Percentiles rank a stretch among this genome's conserved stretches.
phyloP scores from a whole-genome alignment of 2,797 vertebrate species.

The Pseudopleuronectes americanus region DNA sequence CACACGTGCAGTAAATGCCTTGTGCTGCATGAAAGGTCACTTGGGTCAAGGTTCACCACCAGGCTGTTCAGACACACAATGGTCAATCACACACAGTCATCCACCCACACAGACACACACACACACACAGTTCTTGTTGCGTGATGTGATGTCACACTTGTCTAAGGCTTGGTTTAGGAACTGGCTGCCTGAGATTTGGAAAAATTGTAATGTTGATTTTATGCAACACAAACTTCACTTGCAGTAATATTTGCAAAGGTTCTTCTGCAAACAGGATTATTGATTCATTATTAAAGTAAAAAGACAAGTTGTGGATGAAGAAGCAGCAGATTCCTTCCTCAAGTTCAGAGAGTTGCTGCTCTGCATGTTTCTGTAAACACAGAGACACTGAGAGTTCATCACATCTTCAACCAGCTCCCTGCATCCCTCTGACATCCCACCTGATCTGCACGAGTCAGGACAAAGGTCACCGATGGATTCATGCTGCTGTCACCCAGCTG shows the following conservation, averaged over 20 bases:
- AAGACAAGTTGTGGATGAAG: too few species aligned
- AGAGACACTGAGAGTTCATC: too few species aligned
- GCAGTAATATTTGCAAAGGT: too few species aligned
- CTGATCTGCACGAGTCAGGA: background rate
- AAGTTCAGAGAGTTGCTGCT: too few species aligned
- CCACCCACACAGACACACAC: background rate
- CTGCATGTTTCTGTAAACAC: too few species aligned
- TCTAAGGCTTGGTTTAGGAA: background rate
- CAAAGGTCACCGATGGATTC: background rate
- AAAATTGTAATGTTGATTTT: too few species aligned
- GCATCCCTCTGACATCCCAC: constrained; percentile 7
- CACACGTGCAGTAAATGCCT: constrained; percentile 37
- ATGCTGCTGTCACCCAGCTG: background rate
- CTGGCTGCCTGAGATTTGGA: too few species aligned
- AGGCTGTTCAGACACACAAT: constrained; percentile 4
- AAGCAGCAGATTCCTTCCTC: too few species aligned
- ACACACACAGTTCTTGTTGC: background rate
- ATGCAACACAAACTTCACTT: too few species aligned
- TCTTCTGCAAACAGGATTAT: too few species aligned
- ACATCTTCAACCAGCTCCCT: background rate
- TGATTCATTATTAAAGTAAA: too few species aligned
- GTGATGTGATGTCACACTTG: background rate
- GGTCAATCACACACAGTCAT: background rate
- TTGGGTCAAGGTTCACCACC: constrained; percentile 44
- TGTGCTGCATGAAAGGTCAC: constrained; percentile 14